Percentiles rank a stretch among this genome's conserved stretches.
These are phyloP conservation scores for Hippocampus zosterae DNA, from an alignment of 2,113 vertebrate genomes.

Conservation along the genomic window DNA sequence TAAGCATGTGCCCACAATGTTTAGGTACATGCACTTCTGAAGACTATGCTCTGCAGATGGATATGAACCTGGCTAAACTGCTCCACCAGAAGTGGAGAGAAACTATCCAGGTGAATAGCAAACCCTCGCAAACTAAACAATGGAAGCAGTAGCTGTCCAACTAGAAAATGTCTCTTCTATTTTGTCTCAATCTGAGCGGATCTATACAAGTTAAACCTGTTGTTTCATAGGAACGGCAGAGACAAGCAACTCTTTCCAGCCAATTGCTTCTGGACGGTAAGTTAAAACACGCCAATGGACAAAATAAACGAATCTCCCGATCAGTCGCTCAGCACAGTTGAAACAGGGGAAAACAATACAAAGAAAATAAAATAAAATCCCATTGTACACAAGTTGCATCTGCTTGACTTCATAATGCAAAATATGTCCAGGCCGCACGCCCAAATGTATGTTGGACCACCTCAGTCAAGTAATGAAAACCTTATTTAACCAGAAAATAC, in stretches of 20 bases:
- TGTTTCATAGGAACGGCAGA: conserved; percentile 80
- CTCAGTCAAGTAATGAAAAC: too few species aligned
- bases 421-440: too few species aligned
- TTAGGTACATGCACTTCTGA: conserved; percentile 81
- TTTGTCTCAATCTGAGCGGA: not conserved
- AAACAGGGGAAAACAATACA: not conserved
- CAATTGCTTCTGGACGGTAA: conserved; percentile 78
- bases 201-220: not conserved
- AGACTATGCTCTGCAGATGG: conserved; percentile 89
- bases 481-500: too few species aligned
- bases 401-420: not conserved
- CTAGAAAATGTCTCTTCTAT: not conserved
- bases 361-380: not conserved
- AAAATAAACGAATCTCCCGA: not conserved
- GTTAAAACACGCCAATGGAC: conserved; percentile 19
- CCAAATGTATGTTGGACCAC: too few species aligned
- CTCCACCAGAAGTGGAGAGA: conserved; percentile 97
- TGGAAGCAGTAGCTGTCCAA: not conserved
- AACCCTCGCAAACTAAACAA: not conserved
- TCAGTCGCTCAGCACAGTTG: not conserved
- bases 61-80: conserved; percentile 87
- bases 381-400: not conserved
- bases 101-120: conserved; percentile 82
- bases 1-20: not conserved
- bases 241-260: conserved; percentile 77